phyloP scores from a whole-genome alignment of 2,113 vertebrate species.

The Strigops habroptila region DNA sequence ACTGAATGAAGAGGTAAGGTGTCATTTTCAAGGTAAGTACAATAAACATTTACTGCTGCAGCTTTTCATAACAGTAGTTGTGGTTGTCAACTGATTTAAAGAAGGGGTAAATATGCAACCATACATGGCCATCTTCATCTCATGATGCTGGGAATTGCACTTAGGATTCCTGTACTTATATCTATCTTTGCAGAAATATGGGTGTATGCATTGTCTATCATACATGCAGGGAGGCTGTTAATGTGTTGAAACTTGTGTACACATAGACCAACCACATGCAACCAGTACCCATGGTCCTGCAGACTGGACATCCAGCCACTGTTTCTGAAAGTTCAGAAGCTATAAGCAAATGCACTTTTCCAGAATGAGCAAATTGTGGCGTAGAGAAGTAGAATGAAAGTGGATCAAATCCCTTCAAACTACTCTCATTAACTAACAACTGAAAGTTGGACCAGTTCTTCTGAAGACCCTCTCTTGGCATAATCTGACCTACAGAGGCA shows the following conservation, averaged over 20 bases:
- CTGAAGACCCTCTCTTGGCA: not conserved
- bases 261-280: fast-evolving
- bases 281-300: too few relatives aligned
- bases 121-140: not conserved
- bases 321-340: not conserved
- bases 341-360: fast-evolving
- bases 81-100: not conserved
- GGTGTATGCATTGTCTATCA: fast-evolving
- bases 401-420: not conserved
- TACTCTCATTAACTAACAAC: not conserved
- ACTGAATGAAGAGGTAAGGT: not conserved
- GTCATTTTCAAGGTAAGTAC: not conserved
- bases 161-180: fast-evolving
- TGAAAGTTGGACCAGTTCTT: not conserved
- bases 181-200: not conserved
- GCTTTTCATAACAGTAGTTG: not conserved
- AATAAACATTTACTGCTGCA: not conserved
- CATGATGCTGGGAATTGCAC: not conserved
- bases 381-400: not conserved
- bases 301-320: not conserved
- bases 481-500: too few relatives aligned
- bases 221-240: not conserved
- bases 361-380: not conserved
- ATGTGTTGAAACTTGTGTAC: not conserved
- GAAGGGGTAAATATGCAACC: not conserved